Conservation (phyloP, 37 sponge, comb jelly and placozoan genomes). For the Hexactinellida sp. region DNA sequence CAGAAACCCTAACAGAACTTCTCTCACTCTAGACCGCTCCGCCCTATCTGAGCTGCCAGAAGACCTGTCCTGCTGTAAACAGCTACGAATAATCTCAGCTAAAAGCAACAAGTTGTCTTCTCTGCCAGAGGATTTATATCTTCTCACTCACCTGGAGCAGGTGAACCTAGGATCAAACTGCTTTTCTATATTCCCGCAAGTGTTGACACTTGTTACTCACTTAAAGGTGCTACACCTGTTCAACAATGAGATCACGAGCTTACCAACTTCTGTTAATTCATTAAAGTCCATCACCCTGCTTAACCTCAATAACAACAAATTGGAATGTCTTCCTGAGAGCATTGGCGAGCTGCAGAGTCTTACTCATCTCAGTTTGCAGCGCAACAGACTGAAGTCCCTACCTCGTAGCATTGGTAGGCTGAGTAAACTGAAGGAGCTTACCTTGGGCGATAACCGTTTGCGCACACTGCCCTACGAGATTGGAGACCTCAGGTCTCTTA, state of each 20-base stretch:
- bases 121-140: background rate
- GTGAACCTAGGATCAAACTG: background rate
- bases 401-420: background rate
- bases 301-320: background rate
- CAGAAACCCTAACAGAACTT: background rate
- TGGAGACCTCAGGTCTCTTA: background rate
- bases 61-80: background rate
- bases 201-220: background rate
- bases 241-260: background rate
- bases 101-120: background rate
- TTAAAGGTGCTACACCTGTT: background rate
- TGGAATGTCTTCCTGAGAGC: background rate
- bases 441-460: background rate
- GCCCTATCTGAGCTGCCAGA: background rate
- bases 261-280: background rate
- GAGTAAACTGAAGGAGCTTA: background rate
- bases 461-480: background rate
- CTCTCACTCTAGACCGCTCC: background rate
- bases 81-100: background rate
- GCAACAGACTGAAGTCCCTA: background rate
- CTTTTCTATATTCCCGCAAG: background rate
- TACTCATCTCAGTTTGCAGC: background rate
- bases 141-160: background rate
- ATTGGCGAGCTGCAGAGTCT: background rate
- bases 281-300: background rate